phyloP scores from a whole-genome alignment of 2,113 vertebrate species.

The Amia ocellicauda region DNA sequence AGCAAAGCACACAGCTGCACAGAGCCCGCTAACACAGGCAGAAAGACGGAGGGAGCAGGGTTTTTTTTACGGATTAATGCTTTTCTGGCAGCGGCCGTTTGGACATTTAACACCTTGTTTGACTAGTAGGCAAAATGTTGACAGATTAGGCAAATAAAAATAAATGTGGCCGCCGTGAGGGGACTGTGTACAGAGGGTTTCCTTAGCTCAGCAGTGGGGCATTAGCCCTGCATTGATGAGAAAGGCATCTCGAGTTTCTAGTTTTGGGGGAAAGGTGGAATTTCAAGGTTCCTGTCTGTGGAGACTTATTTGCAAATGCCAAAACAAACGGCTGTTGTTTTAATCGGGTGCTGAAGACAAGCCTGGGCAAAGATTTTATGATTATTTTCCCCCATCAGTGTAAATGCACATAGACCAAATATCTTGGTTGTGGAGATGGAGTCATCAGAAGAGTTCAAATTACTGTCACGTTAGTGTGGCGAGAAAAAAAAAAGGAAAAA shows the following conservation, averaged over 20 bases:
- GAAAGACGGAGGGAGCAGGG: background rate
- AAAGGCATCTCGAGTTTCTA: background rate
- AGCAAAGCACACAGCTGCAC: background rate
- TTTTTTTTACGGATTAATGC: no score
- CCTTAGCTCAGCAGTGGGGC: background rate
- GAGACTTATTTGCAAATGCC: no score
- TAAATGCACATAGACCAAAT: no score
- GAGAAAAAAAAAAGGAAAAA: no score
- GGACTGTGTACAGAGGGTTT: background rate
- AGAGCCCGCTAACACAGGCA: background rate
- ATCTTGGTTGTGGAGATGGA: no score
- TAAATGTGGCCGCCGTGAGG: no score
- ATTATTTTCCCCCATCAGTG: no score
- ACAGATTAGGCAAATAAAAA: background rate
- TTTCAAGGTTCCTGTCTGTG: background rate
- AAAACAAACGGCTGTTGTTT: no score
- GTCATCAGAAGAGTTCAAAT: no score
- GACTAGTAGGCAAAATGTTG: background rate
- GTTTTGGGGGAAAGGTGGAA: background rate
- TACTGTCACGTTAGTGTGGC: no score
- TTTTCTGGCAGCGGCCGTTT: background rate
- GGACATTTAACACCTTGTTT: conserved; percentile 1
- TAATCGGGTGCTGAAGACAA: no score
- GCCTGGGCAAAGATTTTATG: no score
- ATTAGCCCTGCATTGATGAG: background rate